These are phyloP conservation scores for Eutolmus rufibarbis DNA, from an alignment of 2,888 invertebrate genomes.

Conservation along the genomic window DNA sequence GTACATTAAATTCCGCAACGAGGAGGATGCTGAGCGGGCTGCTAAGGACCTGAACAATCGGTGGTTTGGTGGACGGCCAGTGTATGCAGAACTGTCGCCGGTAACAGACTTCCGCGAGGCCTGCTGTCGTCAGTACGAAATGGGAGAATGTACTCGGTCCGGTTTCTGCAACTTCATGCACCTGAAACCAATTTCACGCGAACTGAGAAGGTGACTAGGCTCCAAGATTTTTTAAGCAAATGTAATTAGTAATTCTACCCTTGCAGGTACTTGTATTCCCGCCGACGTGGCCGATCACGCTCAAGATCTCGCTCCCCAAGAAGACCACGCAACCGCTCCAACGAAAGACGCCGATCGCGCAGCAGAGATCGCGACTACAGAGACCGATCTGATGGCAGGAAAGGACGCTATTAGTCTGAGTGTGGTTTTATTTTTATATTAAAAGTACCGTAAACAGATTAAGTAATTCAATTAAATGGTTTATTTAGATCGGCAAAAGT, in stretches of 20 bases:
- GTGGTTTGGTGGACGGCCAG: conserved; percentile 98
- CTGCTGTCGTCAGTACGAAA: conserved; percentile 98
- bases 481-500: background rate
- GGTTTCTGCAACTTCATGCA: conserved; percentile 99
- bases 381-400: conserved; percentile 52
- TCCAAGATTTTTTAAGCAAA: background rate
- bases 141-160: conserved; percentile 98
- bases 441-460: background rate
- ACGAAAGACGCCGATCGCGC: conserved; percentile 62
- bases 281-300: conserved; percentile 68
- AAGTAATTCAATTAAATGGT: background rate
- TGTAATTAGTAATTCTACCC: background rate
- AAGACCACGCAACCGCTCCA: conserved; percentile 55
- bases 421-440: conserved; percentile 1
- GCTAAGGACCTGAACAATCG: conserved; percentile 97
- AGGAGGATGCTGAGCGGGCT: conserved; percentile 98
- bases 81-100: conserved; percentile 97
- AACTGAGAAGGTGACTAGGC: conserved; percentile 76
- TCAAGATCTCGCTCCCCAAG: conserved; percentile 60
- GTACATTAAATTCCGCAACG: conserved; percentile 97
- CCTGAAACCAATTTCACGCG: conserved; percentile 96
- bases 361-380: conserved; percentile 57
- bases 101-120: conserved; percentile 99
- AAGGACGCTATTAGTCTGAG: conserved; percentile 53
- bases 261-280: conserved; percentile 73